These are phyloP conservation scores for Drosophila ficusphila DNA, from an alignment of 1,140 invertebrate genomes.

Conservation along the genomic window DNA sequence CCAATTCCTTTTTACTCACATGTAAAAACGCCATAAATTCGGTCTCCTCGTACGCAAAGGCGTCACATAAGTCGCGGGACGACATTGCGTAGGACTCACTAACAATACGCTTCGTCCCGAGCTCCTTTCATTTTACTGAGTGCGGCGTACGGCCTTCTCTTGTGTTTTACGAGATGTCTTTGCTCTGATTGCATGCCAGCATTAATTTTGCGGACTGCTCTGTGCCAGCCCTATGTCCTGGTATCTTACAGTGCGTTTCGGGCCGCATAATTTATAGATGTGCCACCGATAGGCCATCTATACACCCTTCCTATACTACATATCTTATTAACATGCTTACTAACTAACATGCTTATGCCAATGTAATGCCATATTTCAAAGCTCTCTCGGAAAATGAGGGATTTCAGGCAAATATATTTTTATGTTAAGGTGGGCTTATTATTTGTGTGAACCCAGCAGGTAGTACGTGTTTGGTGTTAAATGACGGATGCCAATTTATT, in stretches of 20 bases:
- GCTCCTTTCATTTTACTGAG: slow-evolving; percentile 10
- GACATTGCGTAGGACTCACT: slow-evolving; percentile 51
- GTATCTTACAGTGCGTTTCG: neutral
- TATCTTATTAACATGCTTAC: slow-evolving; percentile 17
- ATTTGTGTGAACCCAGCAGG: slow-evolving; percentile 1
- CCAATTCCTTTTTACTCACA: slow-evolving; percentile 6
- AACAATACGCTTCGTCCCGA: slow-evolving; percentile 45
- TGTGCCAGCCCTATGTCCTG: slow-evolving; percentile 14
- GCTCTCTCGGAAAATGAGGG: too few relatives aligned
- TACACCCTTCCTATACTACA: slow-evolving; percentile 7
- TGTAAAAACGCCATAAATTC: slow-evolving; percentile 49
- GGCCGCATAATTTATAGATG: slow-evolving; percentile 48
- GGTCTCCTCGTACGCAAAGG: slow-evolving; percentile 13
- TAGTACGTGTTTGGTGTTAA: neutral
- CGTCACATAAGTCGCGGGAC: slow-evolving; percentile 29
- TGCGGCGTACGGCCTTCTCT: slow-evolving; percentile 10
- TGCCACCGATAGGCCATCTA: slow-evolving; percentile 46
- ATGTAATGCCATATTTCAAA: slow-evolving; percentile 17
- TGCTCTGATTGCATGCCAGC: slow-evolving; percentile 51
- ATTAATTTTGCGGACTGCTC: slow-evolving; percentile 45
- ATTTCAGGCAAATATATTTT: neutral
- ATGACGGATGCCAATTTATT: neutral
- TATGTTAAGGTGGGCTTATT: neutral
- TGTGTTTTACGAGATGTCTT: slow-evolving; percentile 52
- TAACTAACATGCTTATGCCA: slow-evolving; percentile 8